Base-by-base conservation (phyloP, 2,888 invertebrate genomes). In the Drosophila dives region DNA sequence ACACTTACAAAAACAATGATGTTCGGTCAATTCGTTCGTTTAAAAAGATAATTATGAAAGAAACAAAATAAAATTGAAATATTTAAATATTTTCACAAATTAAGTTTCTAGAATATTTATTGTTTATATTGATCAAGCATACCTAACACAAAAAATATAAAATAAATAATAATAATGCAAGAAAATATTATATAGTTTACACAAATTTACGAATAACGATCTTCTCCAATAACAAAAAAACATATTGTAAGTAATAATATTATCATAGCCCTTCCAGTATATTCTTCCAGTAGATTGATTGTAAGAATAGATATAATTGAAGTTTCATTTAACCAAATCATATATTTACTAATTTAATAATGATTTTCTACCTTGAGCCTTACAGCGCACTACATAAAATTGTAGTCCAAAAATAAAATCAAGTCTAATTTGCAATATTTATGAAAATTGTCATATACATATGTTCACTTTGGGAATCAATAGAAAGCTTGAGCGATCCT, bases 21-120 rank as follows among this genome's bases (percentile, higher is more conserved):
- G 65, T 73, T 79, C 81, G 83, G 83, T 83, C 85, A 81, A 85
- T 82, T 82, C 82, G 85, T 82, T 86, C 83, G 85, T 77, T 83
- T 69, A 63, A 75, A 82, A 70, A 56, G 73, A 78, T 59, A 74
- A 65, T 62, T 58, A 50, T 55, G 54, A 48, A 62, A 48, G 29
- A 45, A 45, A 2, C 3, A 20, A 45, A 3, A 32, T 20, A 38
- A 33, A 38, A 50, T n/a, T n/a, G 10, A 3, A 42, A 20, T 23
- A 11, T 2, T 26, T 34, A 59, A 51, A 54, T 40, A 75, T 73
- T 74, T 61, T 79, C 68, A 80, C 75, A 78, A 80, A 83, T 76
- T 81, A 78, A 72, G 80, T 84, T 86, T 82, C 73, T 64, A 72
- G 56, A 80, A 76, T 83, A 83, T 79, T 74, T 72, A 77, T 86